These are phyloP conservation scores for Polylopha cassiicola DNA, from an alignment of 2,888 invertebrate genomes.

Conservation along the genomic window DNA sequence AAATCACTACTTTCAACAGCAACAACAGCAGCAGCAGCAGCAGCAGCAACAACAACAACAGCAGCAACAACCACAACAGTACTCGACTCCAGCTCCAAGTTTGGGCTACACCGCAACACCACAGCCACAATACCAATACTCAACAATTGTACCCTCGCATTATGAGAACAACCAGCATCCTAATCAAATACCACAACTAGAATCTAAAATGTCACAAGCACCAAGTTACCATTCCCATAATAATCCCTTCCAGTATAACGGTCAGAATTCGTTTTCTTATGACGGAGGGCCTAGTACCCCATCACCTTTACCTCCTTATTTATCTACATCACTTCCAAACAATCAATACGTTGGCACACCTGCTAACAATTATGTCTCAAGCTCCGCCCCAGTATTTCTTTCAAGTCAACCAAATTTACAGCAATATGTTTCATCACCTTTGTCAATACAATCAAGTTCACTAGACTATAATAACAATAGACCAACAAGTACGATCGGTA, in stretches of 20 bases:
- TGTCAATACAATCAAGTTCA: constrained; percentile 54
- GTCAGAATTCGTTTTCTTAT: constrained; percentile 44
- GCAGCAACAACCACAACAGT: constrained; percentile 29
- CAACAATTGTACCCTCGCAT: constrained; percentile 46
- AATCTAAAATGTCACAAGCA: constrained; percentile 47
- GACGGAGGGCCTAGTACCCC: constrained; percentile 56
- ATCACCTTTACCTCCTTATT: constrained; percentile 51
- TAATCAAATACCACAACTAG: constrained; percentile 47
- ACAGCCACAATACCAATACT: constrained; percentile 62
- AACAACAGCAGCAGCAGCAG: constrained; percentile 25
- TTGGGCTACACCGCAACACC: constrained; percentile 63
- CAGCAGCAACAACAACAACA: constrained; percentile 44
- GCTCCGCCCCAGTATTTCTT: constrained; percentile 57
- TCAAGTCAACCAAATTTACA: constrained; percentile 61
- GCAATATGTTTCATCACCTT: constrained; percentile 61
- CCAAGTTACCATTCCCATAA: constrained; percentile 47
- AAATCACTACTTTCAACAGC: constrained; percentile 45
- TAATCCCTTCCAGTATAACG: constrained; percentile 50
- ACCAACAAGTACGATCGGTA: constrained; percentile 47
- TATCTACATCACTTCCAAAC: constrained; percentile 55
- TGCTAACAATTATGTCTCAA: constrained; percentile 57
- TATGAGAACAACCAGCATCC: constrained; percentile 52
- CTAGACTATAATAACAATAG: constrained; percentile 52
- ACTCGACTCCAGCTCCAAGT: constrained; percentile 53
- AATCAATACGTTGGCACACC: constrained; percentile 58